These are phyloP conservation scores for Guaruba guarouba DNA, from an alignment of 2,113 vertebrate genomes.

Conservation along the genomic window DNA sequence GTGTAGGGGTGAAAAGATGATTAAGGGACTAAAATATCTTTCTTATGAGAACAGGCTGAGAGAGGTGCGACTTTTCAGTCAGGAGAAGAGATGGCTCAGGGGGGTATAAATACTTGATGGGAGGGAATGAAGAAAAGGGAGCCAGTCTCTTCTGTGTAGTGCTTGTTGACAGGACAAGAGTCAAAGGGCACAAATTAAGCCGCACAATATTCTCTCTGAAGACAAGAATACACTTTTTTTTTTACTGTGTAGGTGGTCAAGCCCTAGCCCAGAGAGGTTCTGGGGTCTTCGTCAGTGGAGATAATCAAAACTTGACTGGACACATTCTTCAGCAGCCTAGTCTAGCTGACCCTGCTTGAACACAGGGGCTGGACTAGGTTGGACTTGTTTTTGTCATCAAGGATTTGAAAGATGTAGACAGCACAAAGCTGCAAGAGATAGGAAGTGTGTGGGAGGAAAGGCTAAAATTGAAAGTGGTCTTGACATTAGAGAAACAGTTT, in stretches of 20 bases:
- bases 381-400: not conserved
- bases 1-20: not conserved
- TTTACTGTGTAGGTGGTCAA: not conserved
- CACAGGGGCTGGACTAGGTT: not conserved
- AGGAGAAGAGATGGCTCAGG: not conserved
- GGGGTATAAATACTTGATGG: not conserved
- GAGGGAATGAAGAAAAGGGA: not conserved
- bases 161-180: not conserved
- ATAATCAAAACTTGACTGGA: not conserved
- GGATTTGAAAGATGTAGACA: not conserved
- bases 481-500: not conserved
- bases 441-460: not conserved
- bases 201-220: not conserved
- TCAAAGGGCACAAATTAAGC: not conserved
- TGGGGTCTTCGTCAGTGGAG: not conserved
- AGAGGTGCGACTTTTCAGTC: not conserved
- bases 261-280: not conserved
- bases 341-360: not conserved
- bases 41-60: not conserved
- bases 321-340: fast-evolving
- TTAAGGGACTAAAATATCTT: not conserved
- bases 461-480: not conserved
- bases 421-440: not conserved
- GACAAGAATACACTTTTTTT: not conserved
- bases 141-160: not conserved